A percentile compares a stretch with the other conserved stretches of the same genome.
phyloP scores from a whole-genome alignment of 2,113 vertebrate genomes.

The rabbit (Oryctolagus cuniculus) region DNA sequence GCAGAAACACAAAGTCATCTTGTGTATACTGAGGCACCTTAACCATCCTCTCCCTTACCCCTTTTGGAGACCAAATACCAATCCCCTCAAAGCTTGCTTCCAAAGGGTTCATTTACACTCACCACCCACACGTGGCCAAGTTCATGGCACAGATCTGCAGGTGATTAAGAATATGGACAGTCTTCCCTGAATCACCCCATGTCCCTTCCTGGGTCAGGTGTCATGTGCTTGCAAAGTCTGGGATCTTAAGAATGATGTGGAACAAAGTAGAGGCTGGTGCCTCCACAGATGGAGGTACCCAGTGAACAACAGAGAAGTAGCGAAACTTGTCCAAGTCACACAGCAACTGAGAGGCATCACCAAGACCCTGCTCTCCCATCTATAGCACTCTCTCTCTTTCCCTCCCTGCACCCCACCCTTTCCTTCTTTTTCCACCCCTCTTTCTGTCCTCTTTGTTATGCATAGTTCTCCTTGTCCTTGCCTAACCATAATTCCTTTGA shows the following conservation, averaged over 20 bases:
- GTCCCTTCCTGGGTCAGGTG: not conserved
- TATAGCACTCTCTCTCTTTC: not conserved
- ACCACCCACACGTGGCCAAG: not conserved
- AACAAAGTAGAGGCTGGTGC: not conserved
- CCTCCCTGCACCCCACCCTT: not conserved
- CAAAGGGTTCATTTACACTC: not conserved
- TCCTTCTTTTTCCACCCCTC: not conserved
- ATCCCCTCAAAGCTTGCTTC: not conserved
- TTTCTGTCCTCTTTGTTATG: not conserved
- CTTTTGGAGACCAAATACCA: not conserved
- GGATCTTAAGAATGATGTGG: accelerated
- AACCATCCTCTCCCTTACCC: not conserved
- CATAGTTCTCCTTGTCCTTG: not conserved
- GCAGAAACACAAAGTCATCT: not conserved
- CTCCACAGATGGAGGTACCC: not conserved
- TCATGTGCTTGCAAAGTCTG: not conserved
- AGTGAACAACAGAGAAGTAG: not conserved
- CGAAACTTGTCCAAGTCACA: not conserved
- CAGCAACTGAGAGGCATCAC: not conserved
- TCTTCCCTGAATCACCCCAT: not conserved
- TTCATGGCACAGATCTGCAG: not conserved
- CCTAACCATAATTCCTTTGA: not conserved
- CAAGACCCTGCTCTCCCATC: too few species aligned
- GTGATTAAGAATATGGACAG: not conserved
- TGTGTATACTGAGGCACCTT: not conserved